Conservation (phyloP, 92 coral and sea anemone species). For the Muricea muricata region DNA sequence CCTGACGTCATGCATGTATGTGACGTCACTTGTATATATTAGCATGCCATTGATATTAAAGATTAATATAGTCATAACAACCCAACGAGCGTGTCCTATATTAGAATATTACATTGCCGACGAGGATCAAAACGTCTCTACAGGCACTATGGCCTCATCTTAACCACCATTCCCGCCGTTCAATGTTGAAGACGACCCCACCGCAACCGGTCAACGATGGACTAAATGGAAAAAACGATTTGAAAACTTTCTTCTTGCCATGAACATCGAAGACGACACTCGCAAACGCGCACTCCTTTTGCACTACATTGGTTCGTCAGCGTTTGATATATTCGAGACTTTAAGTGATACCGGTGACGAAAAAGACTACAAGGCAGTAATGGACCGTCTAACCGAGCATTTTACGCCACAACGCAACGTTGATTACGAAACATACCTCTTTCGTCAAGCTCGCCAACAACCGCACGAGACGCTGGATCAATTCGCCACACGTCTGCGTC, state of each 20-base stretch:
- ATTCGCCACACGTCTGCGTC: neutral
- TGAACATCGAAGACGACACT: neutral
- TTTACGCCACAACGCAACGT: constrained; percentile 21
- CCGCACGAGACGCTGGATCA: constrained; percentile 18
- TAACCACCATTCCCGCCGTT: neutral
- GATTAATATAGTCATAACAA: too few species aligned
- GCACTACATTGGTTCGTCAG: constrained; percentile 25
- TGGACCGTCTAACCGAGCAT: neutral
- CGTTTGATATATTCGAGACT: constrained; percentile 10
- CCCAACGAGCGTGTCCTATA: too few species aligned
- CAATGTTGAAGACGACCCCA: neutral
- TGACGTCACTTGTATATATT: too few species aligned
- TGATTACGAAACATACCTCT: constrained; percentile 20
- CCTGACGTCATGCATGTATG: too few species aligned
- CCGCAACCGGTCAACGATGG: neutral
- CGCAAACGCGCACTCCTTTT: constrained; percentile 10
- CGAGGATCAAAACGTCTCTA: neutral
- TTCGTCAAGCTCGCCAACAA: constrained; percentile 29
- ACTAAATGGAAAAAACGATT: neutral
- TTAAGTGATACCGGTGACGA: neutral
- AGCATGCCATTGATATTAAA: too few species aligned
- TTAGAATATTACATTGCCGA: neutral
- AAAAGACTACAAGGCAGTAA: neutral
- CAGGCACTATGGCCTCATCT: neutral
- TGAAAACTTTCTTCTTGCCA: neutral